Percentiles rank a stretch among this genome's conserved stretches.
Evolutionary conservation across 2,888 invertebrate species (phyloP).

Genomic region (Argyra leucocephala): DNA sequence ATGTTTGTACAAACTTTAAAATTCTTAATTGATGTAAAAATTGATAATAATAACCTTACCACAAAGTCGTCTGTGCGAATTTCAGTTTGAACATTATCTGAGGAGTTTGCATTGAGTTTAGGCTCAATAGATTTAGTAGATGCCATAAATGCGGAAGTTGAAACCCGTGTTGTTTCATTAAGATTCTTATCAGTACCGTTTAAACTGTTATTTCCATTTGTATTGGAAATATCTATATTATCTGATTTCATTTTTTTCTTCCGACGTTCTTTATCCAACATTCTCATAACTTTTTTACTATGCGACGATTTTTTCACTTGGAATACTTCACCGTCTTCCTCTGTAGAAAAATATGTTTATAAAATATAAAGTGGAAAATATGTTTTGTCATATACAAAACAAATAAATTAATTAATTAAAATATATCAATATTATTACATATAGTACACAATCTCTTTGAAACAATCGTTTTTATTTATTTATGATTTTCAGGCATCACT

Average conservation of each 20-base stretch:
- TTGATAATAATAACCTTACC: slow-evolving; percentile 49
- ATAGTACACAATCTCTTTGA: background rate
- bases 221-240: slow-evolving; percentile 16
- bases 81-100: slow-evolving; percentile 51
- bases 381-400: background rate
- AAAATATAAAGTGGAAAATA: background rate
- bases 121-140: slow-evolving; percentile 24
- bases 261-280: slow-evolving; percentile 66
- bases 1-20: slow-evolving; percentile 9
- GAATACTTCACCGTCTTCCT: slow-evolving; percentile 79
- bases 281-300: slow-evolving; percentile 78
- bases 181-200: slow-evolving; percentile 27
- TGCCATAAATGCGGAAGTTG: background rate
- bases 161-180: slow-evolving; percentile 22
- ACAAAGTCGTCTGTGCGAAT: slow-evolving; percentile 62
- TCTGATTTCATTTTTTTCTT: slow-evolving; percentile 34
- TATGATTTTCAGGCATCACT: slow-evolving; percentile 13
- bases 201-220: slow-evolving; percentile 11
- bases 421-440: too few relatives aligned
- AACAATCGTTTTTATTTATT: slow-evolving; percentile 8
- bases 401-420: background rate
- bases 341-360: slow-evolving; percentile 29
- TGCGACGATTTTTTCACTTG: slow-evolving; percentile 93
- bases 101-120: slow-evolving; percentile 21
- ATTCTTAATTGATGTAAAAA: slow-evolving; percentile 28